A percentile compares a stretch with the other conserved stretches of the same genome.
Conservation (phyloP, 2,113 vertebrate species). For the Mormyrus lacerda region DNA sequence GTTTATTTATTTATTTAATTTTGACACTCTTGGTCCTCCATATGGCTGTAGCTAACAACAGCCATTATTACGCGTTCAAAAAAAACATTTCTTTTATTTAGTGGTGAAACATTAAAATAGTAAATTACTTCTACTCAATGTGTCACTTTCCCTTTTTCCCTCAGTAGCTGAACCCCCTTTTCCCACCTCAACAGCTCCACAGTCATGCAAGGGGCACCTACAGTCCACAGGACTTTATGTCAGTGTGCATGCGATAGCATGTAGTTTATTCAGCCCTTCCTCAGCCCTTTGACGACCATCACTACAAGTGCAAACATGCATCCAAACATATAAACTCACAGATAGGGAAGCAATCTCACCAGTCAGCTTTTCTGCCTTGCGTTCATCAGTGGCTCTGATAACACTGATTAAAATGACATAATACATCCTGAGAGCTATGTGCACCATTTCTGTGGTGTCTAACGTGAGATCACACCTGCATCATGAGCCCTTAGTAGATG, state of each 20-base stretch:
- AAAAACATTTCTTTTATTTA: too few relatives aligned
- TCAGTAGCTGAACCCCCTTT: neutral
- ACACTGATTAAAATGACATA: neutral
- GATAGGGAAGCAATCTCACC: neutral
- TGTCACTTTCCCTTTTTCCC: neutral
- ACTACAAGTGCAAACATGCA: neutral
- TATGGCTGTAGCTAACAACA: too few relatives aligned
- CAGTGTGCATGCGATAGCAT: neutral
- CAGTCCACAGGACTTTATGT: neutral
- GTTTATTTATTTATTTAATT: too few relatives aligned
- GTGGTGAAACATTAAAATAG: neutral
- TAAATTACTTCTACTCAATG: neutral
- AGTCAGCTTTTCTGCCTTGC: neutral
- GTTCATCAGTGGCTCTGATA: neutral
- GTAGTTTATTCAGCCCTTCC: neutral
- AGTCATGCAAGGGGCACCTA: neutral
- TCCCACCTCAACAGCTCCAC: neutral
- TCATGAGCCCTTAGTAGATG: neutral
- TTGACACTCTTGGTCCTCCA: too few relatives aligned
- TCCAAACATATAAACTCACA: neutral
- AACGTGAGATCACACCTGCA: neutral
- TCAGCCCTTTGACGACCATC: neutral
- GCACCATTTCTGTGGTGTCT: neutral
- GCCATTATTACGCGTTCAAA: too few relatives aligned
- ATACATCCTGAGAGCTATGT: neutral